A percentile compares a stretch with the other conserved stretches of the same genome.
These are phyloP conservation scores for Lottia scabra DNA, from an alignment of 2,888 invertebrate species.

Conservation along the genomic window DNA sequence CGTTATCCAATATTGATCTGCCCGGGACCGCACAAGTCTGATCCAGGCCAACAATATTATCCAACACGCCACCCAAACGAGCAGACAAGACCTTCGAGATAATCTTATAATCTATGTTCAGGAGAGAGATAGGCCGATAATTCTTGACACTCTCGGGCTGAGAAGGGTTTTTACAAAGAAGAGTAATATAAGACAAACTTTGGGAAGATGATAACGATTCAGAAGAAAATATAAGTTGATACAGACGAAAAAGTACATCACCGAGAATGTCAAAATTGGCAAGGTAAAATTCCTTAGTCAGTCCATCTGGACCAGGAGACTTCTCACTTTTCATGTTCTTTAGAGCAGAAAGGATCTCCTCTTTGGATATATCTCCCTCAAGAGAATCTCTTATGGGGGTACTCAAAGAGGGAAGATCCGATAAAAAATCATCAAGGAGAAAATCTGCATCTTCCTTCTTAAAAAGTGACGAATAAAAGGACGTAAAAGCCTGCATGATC, in stretches of 20 bases:
- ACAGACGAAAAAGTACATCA: slow-evolving; percentile 17
- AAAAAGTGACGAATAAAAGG: slow-evolving; percentile 9
- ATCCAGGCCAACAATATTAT: no score
- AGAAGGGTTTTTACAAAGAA: slow-evolving; percentile 35
- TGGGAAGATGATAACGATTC: slow-evolving; percentile 19
- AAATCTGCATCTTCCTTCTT: slow-evolving; percentile 12
- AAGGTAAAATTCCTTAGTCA: slow-evolving; percentile 33
- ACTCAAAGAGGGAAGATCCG: slow-evolving; percentile 1
- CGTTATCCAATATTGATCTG: no score
- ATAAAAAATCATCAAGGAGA: neutral
- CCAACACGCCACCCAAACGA: no score
- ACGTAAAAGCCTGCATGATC: slow-evolving; percentile 6
- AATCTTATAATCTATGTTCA: slow-evolving; percentile 41
- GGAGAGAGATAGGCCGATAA: slow-evolving; percentile 38
- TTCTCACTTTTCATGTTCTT: slow-evolving; percentile 26
- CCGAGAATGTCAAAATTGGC: slow-evolving; percentile 24
- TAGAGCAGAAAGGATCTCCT: slow-evolving; percentile 11
- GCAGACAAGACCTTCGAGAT: no score
- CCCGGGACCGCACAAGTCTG: no score
- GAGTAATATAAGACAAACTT: slow-evolving; percentile 22
- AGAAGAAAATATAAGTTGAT: slow-evolving; percentile 19
- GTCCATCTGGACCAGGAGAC: slow-evolving; percentile 36
- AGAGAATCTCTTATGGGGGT: neutral
- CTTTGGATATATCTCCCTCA: slow-evolving; percentile 4
- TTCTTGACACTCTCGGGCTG: slow-evolving; percentile 28